Conservation (phyloP, 1,140 invertebrate genomes). For the Asbolus verrucosus region DNA sequence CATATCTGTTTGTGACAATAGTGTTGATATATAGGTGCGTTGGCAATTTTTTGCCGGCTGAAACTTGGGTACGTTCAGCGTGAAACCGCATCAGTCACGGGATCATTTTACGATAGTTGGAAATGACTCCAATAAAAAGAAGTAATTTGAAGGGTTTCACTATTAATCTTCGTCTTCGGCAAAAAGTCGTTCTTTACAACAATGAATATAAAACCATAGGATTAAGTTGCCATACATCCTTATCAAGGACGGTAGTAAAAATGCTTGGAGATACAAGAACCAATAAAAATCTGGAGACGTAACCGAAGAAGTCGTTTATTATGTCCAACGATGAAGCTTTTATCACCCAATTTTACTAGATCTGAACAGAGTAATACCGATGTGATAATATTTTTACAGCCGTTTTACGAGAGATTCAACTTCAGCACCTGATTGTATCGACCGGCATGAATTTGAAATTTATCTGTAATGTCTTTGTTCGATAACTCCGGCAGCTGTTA, state of each 20-base stretch:
- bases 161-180: slow-evolving; percentile 26
- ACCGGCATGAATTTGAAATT: slow-evolving; percentile 42
- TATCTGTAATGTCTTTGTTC: slow-evolving; percentile 43
- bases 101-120: slow-evolving; percentile 5
- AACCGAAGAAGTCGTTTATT: slow-evolving; percentile 36
- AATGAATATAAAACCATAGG: slow-evolving; percentile 34
- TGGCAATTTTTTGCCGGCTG: slow-evolving; percentile 9
- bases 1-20: no score
- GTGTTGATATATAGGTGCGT: neutral
- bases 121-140: slow-evolving; percentile 22
- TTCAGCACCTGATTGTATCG: slow-evolving; percentile 42
- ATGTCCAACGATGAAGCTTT: slow-evolving; percentile 37
- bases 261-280: slow-evolving; percentile 28
- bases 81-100: neutral
- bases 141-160: slow-evolving; percentile 30
- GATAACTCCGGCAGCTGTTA: slow-evolving; percentile 36
- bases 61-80: slow-evolving; percentile 1
- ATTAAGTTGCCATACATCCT: slow-evolving; percentile 34
- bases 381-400: slow-evolving; percentile 46
- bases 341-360: slow-evolving; percentile 43
- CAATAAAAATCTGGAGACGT: slow-evolving; percentile 31
- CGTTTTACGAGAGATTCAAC: slow-evolving; percentile 33
- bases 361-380: slow-evolving; percentile 25
- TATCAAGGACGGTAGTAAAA: slow-evolving; percentile 29
- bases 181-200: slow-evolving; percentile 5